Evolutionary conservation across 2,113 vertebrate species (phyloP).

Genomic region (Etheostoma spectabile): DNA sequence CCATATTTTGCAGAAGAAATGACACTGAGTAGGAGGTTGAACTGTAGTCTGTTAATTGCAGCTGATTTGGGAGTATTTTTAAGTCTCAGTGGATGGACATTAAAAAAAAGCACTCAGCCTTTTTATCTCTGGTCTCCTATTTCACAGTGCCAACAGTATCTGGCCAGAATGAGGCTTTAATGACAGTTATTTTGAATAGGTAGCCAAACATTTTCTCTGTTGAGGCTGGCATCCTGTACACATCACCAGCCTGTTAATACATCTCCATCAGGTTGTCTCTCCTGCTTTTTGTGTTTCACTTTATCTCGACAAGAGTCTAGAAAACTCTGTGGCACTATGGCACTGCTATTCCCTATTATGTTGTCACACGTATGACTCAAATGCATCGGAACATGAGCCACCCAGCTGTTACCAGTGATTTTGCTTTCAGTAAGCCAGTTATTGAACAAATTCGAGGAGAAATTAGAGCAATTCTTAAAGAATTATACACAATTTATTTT

Average conservation of each 20-base stretch:
- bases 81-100: constrained; percentile 49
- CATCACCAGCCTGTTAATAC: constrained; percentile 11
- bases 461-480: background rate
- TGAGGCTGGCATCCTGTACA: constrained; percentile 8
- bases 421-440: background rate
- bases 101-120: constrained; percentile 33
- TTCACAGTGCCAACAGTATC: constrained; percentile 37
- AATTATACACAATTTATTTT: background rate
- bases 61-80: constrained; percentile 39
- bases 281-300: background rate
- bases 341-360: background rate
- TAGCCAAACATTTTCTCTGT: constrained; percentile 19
- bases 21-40: constrained; percentile 37
- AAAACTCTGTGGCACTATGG: background rate
- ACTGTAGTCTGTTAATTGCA: constrained; percentile 39
- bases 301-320: background rate
- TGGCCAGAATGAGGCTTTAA: constrained; percentile 28
- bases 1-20: constrained; percentile 2
- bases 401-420: background rate
- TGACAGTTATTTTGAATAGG: constrained; percentile 34
- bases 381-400: background rate
- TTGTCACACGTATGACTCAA: background rate
- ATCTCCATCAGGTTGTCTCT: background rate
- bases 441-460: background rate
- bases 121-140: constrained; percentile 41